These are phyloP conservation scores for Pyralis farinalis DNA, from an alignment of 2,888 invertebrate genomes.

Conservation along the genomic window DNA sequence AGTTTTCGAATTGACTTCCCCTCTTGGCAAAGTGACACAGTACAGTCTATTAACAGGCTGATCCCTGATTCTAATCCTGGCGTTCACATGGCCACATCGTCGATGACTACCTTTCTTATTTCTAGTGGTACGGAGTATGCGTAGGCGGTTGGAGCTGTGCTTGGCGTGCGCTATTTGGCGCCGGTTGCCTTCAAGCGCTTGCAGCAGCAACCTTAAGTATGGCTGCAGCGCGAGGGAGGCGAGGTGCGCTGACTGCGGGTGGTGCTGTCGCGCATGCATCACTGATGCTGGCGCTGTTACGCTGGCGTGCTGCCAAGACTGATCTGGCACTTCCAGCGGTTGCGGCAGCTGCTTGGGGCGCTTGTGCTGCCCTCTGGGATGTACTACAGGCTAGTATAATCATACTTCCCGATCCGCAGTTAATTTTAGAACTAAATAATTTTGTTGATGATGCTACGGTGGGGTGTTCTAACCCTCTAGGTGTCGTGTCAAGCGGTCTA, in stretches of 20 bases:
- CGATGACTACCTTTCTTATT: no score
- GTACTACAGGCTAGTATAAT: conserved; percentile 85
- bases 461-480: no score
- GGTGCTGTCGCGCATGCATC: conserved; percentile 91
- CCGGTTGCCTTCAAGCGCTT: conserved; percentile 87
- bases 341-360: conserved; percentile 92
- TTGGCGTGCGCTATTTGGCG: conserved; percentile 86
- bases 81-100: no score
- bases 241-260: conserved; percentile 89
- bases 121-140: conserved; percentile 91
- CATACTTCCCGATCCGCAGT: no score
- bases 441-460: no score
- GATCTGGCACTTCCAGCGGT: conserved; percentile 91
- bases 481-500: no score
- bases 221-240: conserved; percentile 86
- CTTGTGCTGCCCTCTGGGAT: conserved; percentile 93
- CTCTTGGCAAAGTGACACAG: no score
- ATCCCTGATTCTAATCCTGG: no score
- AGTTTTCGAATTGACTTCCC: no score
- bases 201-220: conserved; percentile 91
- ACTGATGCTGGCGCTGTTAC: conserved; percentile 86
- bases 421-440: no score
- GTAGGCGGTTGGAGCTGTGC: conserved; percentile 88
- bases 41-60: no score
- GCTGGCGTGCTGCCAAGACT: conserved; percentile 90